Evolutionary conservation across 2,888 invertebrate species (phyloP).

Genomic region (Agriopis leucophaearia): DNA sequence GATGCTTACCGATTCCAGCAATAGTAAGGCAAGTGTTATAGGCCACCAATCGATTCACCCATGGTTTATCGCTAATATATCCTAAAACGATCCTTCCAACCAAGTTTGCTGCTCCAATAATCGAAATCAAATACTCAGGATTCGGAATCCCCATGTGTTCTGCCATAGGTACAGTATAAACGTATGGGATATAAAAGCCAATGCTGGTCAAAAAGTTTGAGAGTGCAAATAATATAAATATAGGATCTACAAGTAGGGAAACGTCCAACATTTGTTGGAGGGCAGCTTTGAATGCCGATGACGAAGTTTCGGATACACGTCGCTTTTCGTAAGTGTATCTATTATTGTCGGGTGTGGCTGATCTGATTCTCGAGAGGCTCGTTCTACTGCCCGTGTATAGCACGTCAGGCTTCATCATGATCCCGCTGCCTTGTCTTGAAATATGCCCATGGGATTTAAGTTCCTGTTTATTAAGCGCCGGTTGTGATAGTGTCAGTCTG

Average conservation of each 20-base stretch:
- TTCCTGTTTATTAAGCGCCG: slow-evolving; percentile 85
- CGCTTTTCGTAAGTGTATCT: slow-evolving; percentile 57
- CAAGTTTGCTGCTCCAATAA: slow-evolving; percentile 95
- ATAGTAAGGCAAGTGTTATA: slow-evolving; percentile 95
- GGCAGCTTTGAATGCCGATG: slow-evolving; percentile 88
- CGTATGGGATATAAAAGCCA: slow-evolving; percentile 97
- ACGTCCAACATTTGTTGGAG: slow-evolving; percentile 94
- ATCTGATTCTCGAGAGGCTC: slow-evolving; percentile 84
- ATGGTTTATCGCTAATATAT: slow-evolving; percentile 94
- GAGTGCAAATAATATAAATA: slow-evolving; percentile 95
- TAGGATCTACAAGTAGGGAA: slow-evolving; percentile 92
- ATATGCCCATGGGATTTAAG: slow-evolving; percentile 59
- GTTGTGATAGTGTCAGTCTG: slow-evolving; percentile 90
- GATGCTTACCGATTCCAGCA: slow-evolving; percentile 93
- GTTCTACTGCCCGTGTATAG: slow-evolving; percentile 93
- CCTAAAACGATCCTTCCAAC: slow-evolving; percentile 96
- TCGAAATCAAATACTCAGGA: slow-evolving; percentile 91
- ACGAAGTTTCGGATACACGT: slow-evolving; percentile 20
- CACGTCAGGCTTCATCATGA: slow-evolving; percentile 95
- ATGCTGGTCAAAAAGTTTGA: slow-evolving; percentile 98
- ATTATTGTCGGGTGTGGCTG: slow-evolving; percentile 76
- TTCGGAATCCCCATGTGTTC: slow-evolving; percentile 86
- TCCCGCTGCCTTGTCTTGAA: slow-evolving; percentile 88
- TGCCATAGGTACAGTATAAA: slow-evolving; percentile 93
- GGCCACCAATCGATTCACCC: slow-evolving; percentile 95